phyloP scores from a whole-genome alignment of 2,888 invertebrate species.

The Heliconius ismenius region DNA sequence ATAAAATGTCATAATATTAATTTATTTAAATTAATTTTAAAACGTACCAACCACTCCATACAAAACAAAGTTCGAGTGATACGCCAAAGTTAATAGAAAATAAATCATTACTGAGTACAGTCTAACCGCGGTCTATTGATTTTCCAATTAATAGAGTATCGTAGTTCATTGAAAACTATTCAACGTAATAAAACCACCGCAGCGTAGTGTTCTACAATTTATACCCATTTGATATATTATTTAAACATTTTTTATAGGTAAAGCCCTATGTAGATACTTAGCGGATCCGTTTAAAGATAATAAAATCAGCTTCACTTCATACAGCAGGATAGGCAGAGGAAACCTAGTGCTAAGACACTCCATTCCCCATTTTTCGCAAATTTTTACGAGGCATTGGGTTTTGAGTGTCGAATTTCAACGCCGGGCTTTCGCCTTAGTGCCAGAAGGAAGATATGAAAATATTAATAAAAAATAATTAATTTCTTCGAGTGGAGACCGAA shows the following conservation, averaged over 20 bases:
- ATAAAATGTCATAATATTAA: background rate
- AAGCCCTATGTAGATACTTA: background rate
- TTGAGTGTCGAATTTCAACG: no score
- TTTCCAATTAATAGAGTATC: constrained; percentile 34
- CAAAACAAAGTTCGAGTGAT: constrained; percentile 10
- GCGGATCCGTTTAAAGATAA: background rate
- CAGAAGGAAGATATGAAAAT: background rate
- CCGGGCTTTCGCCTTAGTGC: background rate
- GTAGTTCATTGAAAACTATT: constrained; percentile 35
- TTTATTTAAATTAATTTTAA: constrained; percentile 12
- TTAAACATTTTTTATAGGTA: background rate
- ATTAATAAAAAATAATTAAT: background rate
- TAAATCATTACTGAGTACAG: constrained; percentile 28
- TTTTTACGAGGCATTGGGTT: no score
- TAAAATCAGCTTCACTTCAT: background rate
- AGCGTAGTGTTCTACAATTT: constrained; percentile 25
- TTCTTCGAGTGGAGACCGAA: background rate
- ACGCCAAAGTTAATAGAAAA: constrained; percentile 20
- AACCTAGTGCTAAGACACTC: background rate
- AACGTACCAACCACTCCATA: background rate
- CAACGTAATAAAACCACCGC: constrained; percentile 32
- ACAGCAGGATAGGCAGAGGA: background rate
- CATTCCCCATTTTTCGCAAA: background rate
- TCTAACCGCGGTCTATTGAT: constrained; percentile 33
- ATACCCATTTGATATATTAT: constrained; percentile 20